Conservation (phyloP, 2,888 invertebrate genomes). For the Caenorhabditis afra region DNA sequence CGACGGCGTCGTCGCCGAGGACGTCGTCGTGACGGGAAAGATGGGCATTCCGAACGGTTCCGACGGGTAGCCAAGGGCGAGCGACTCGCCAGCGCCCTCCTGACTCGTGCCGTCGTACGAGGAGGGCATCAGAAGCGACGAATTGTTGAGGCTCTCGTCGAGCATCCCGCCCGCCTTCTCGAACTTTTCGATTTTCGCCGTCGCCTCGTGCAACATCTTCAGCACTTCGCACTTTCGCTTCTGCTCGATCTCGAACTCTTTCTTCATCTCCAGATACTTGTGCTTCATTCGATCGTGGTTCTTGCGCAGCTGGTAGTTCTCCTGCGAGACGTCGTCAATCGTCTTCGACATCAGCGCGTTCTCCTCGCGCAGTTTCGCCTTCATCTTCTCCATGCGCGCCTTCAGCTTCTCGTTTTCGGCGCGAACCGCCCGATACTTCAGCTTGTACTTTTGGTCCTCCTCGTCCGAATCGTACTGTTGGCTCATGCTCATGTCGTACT, state of each 20-base stretch:
- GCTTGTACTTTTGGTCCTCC: constrained; percentile 47
- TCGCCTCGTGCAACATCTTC: constrained; percentile 60
- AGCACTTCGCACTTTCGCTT: constrained; percentile 38
- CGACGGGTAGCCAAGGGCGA: neutral
- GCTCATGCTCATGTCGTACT: constrained; percentile 54
- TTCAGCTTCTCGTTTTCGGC: constrained; percentile 31
- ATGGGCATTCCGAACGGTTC: neutral
- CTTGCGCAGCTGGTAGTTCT: constrained; percentile 51
- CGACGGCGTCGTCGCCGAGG: too few species aligned
- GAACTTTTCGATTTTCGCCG: constrained; percentile 26
- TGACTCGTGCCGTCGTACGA: constrained; percentile 32
- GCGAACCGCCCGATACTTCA: constrained; percentile 31
- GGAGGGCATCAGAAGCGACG: constrained; percentile 47
- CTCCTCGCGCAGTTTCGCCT: constrained; percentile 43
- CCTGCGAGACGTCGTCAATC: constrained; percentile 47
- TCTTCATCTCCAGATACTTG: constrained; percentile 43
- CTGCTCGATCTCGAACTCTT: neutral
- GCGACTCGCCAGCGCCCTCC: constrained; percentile 60
- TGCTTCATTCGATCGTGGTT: constrained; percentile 43
- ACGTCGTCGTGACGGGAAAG: neutral
- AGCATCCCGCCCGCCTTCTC: constrained; percentile 28
- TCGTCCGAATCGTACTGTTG: constrained; percentile 57
- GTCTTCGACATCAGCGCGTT: constrained; percentile 36
- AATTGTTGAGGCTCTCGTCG: constrained; percentile 53
- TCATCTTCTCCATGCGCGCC: constrained; percentile 46